Evolutionary conservation across 2,888 invertebrate species (phyloP).

Genomic region (Pristionchus maxplancki): DNA sequence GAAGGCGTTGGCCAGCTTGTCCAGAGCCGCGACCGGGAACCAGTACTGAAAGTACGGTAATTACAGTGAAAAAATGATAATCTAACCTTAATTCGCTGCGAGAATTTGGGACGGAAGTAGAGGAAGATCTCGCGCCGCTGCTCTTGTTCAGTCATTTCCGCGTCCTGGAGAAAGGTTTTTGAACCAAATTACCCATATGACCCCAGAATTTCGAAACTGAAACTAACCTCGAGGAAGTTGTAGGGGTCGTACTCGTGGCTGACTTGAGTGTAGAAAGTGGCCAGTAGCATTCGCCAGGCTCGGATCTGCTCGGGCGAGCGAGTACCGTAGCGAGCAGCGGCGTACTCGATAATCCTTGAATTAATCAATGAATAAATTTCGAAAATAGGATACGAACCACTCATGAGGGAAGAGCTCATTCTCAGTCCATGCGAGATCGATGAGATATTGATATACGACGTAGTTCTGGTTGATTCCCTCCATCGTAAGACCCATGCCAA

Average conservation of each 20-base stretch:
- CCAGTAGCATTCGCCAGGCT: conserved; percentile 58
- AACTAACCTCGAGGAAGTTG: background rate
- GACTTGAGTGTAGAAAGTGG: conserved; percentile 51
- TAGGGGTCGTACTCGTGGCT: background rate
- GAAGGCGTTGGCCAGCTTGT: conserved; percentile 29
- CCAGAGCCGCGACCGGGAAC: conserved; percentile 50
- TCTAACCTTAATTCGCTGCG: background rate
- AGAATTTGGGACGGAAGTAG: conserved; percentile 19
- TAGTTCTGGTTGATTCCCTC: conserved; percentile 97
- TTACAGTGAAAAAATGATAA: too few species aligned
- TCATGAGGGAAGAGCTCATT: conserved; percentile 52
- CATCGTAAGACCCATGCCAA: conserved; percentile 92
- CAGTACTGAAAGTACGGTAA: conserved; percentile 62
- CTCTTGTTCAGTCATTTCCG: background rate
- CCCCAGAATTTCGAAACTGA: background rate
- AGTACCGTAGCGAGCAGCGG: conserved; percentile 5
- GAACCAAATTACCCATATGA: background rate
- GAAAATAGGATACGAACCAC: too few species aligned
- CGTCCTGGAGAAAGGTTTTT: background rate
- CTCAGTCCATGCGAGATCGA: conserved; percentile 82
- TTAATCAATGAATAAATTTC: too few species aligned
- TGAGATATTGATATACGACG: conserved; percentile 91
- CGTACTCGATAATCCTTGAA: conserved; percentile 44
- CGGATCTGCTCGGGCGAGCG: background rate
- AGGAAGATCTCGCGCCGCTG: background rate